Base-by-base conservation (phyloP, 2,888 invertebrate species). In the Physocephala rufipes region DNA sequence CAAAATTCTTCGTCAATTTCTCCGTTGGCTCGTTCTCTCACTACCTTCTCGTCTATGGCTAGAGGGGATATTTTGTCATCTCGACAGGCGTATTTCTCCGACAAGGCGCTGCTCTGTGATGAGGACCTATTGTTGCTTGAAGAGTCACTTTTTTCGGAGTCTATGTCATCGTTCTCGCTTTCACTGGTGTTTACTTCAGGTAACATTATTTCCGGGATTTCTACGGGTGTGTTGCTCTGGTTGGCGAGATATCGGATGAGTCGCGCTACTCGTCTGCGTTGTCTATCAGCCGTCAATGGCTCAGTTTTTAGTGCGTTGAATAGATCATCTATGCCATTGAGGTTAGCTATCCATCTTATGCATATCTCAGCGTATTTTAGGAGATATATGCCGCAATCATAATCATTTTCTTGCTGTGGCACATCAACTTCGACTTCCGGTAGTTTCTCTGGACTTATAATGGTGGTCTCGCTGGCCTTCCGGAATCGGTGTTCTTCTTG, bases 401-500 rank as follows among this genome's bases (percentile, higher is more conserved):
- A 21, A 24, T 19, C 12, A 5, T 53, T 53, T 19, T 21, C 21
- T 53, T 53, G 53, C 24, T 53, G 53, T 2, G 53, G 19, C 19
- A 53, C 53, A 19, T 53, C 24, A n/a, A 53, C 53, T n/a, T 53
- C 53, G 7, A 53, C 21, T 3, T 19, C 19, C 19, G 19, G 53
- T 21, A 53, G 19, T 7, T 53, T 21, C 51, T 53, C 5, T 21
- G n/a, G 5, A 21, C 2, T 53, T 19, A 53, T 3, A 19, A 2
- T 12, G 53, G 16, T n/a, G 12, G 19, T n/a, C 24, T n/a, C 24
- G 19, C 21, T 19, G 4, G 4, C 21, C 24, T 53, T 53, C 19
- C 53, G 53, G 53, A 7, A 53, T 53, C 19, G 53, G 53, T 53
- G 19, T 53, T 53, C 19, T 24, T 53, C 53, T 21, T 53, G 16